Percentiles rank a stretch among this genome's conserved stretches.
Conservation (phyloP, 2,113 vertebrate genomes). For the Trichechus manatus region DNA sequence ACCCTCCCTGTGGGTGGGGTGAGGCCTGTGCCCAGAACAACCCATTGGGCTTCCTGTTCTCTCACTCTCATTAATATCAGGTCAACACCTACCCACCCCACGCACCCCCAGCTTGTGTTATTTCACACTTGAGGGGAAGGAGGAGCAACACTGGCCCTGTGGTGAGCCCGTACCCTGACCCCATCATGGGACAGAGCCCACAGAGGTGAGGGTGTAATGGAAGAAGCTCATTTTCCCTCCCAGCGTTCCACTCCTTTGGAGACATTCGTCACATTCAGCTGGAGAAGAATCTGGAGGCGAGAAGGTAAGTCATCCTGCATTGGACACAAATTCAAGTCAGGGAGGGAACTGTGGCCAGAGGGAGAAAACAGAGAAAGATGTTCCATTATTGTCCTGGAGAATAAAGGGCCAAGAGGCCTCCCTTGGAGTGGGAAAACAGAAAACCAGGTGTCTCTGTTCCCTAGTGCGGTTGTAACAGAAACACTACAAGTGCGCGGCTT, state of each 20-base stretch:
- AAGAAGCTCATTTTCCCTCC: not conserved
- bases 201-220: not conserved
- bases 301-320: not conserved
- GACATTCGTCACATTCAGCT: not conserved
- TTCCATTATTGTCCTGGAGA: not conserved
- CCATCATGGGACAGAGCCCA: not conserved
- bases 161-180: not conserved
- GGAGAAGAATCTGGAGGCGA: not conserved
- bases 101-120: not conserved
- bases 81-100: rapidly evolving
- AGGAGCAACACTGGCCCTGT: not conserved
- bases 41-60: not conserved
- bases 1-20: not conserved
- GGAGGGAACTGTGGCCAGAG: not conserved
- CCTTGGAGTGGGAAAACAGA: not conserved
- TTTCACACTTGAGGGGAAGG: not conserved
- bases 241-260: not conserved
- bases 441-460: not conserved
- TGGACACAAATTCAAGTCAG: not conserved
- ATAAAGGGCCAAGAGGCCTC: too few species aligned
- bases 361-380: not conserved
- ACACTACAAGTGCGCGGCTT: not conserved
- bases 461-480: not conserved
- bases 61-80: not conserved
- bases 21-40: not conserved